phyloP scores from a whole-genome alignment of 2,113 vertebrate genomes.

The Gymnobelideus leadbeateri region DNA sequence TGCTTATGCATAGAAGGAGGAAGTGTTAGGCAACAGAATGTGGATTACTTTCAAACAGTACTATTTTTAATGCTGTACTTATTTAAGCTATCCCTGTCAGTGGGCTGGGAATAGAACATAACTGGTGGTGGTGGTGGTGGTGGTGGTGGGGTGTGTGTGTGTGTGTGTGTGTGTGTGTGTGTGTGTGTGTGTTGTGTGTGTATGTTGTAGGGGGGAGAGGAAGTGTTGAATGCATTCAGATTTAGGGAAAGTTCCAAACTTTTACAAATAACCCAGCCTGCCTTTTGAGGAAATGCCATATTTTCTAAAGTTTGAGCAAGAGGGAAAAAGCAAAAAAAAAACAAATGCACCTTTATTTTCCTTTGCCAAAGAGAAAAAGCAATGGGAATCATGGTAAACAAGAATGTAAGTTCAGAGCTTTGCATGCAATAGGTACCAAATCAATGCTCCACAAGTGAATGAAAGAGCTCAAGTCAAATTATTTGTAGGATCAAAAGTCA shows the following conservation, averaged over 20 bases:
- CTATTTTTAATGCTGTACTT: conserved; percentile 19
- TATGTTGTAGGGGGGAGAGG: background rate
- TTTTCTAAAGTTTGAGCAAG: conserved; percentile 45
- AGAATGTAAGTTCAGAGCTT: background rate
- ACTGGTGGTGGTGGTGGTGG: too few species aligned
- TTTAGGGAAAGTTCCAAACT: conserved; percentile 19
- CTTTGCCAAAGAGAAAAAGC: background rate
- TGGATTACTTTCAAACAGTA: background rate
- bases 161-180: background rate
- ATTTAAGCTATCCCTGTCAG: background rate
- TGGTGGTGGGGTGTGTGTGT: too few species aligned
- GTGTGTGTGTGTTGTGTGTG: background rate
- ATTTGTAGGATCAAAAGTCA: background rate
- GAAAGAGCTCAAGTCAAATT: background rate
- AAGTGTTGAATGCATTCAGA: background rate
- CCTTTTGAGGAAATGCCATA: conserved; percentile 10
- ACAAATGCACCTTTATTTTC: background rate
- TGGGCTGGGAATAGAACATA: background rate
- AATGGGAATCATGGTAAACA: background rate
- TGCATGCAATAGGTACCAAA: background rate
- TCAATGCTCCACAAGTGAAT: background rate
- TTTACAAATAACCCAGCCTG: background rate
- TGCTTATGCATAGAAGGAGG: conserved; percentile 12
- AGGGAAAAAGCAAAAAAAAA: background rate
- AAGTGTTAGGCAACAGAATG: background rate